Base-by-base conservation (phyloP, 2,888 invertebrate genomes). In the Agrochola lota region DNA sequence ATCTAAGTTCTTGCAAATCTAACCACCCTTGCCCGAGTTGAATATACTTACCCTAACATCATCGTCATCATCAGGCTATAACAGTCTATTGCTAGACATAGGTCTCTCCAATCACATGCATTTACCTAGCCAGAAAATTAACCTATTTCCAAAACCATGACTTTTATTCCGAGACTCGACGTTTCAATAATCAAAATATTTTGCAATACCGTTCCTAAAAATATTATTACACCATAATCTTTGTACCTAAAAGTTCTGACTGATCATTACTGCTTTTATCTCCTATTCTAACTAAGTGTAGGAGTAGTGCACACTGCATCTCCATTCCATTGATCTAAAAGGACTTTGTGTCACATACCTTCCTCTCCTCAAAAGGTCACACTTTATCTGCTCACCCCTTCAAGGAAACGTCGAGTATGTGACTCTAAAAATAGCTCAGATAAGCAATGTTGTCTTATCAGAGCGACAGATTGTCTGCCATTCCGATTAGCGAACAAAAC, bases 381-480 rank as follows among this genome's bases (percentile, higher is more conserved):
- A 35, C 63, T 43, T 57, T 83, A 83, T 85, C 83, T 71, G 78
- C 60, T 77, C 64, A 84, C 84, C 81, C 80, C 71, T 74, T 60
- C 69, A 87, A 83, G 84, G 83, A 80, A 80, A 85, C 76, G 73
- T 85, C 81, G 77, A 64, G 80, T 78, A 84, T 80, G 77, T 74
- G 76, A 64, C 74, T 87, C 88, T 89, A 88, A 88, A 90, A 88
- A 91, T 90, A 90, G 85, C 66, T 80, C 69, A 79, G 88, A 88
- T 89, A 89, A 88, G 85, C 74, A 80, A 77, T 78, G 78, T 79
- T 82, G 80, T 71, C 89, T 92, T 92, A 92, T 92, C 92, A 71
- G 8, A 77, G 88, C 91, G 92, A 87, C 92, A 82, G 88, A 90
- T 89, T 90, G 92, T 92, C 92, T 92, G 88, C 85, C 85, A 77